Evolutionary conservation across 2,797 vertebrate genomes (phyloP), one percentile per base, ranked within the genome.

Genomic region (Sandelia bainsii): DNA sequence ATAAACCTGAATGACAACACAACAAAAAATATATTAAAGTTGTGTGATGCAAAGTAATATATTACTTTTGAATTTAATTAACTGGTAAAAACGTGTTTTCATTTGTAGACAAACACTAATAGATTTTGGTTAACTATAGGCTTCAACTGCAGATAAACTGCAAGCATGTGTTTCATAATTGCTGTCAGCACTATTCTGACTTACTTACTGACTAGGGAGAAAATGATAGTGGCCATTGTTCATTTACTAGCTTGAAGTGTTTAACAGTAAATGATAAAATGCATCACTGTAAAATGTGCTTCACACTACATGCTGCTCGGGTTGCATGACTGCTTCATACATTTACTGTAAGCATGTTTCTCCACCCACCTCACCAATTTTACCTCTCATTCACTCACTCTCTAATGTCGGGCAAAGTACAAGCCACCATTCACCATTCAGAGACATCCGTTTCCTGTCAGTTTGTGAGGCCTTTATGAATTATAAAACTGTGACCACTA

Each of bases 381-480:
- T n/a, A 20, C 37, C 72, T 27, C 62, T 69, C 67, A 29, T 39
- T 42, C 65, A 57, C 75, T 80, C 70, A 42, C 72, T 71, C 63
- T 76, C 67, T 62, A 60, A 82, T 42, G 63, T 65, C 27, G n/a
- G 70, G 65, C 64, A 52, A 59, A 81, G 60, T 48, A 65, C 54
- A 34, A 57, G 67, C 71, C 63, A 59, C 83, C 68, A 67, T 75
- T 60, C 77, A 75, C 23, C 49, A 67, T 54, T 62, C 69, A 60
- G 62, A 69, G 58, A 82, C 80, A 77, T 85, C 61, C 64, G 77
- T 83, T 85, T 89, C 77, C 80, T 82, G 82, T 79, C 72, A 69
- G 62, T 81, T 80, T 75, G 76, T 77, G 62, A 85, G 70, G 75
- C 48, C 29, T 82, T 75, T 84, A 84, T 84, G 65, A 91, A 90